Base-by-base conservation (phyloP, 2,113 vertebrate genomes). In the Chiloscyllium plagiosum region DNA sequence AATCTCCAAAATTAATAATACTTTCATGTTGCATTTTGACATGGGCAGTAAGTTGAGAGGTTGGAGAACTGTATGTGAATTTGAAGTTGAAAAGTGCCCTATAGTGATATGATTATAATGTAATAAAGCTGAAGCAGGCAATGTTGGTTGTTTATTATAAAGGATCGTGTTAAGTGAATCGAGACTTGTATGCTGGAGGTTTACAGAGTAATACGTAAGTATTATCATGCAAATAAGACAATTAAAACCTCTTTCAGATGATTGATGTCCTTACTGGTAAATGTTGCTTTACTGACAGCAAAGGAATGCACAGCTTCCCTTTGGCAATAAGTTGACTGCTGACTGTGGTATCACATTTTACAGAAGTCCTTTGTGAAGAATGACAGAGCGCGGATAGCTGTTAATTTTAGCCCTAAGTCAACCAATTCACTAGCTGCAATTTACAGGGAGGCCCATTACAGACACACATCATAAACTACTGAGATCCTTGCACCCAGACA, bases 321-420 rank as follows among this genome's bases (percentile, higher is more conserved):
- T 97, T 86, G 96, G 96, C 97, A 97, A 98, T 97, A 97, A 97
- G 96, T 97, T 72, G 96, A 97, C 96, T 22, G 95, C 97, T 96
- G 97, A 96, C 96, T 97, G 97, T 97, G 97, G 97, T 98, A 97
- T 97, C 97, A 97, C 97, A 97, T 96, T 97, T 69, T 69, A 17
- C 94, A 95, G 68, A 95, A 47, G 52, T 95, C 24, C 56, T 69
- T 69, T 69, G 66, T 69, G n/a, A 69, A 37, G 37, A 69, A 95
- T 50, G 47, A 97, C 97, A 86, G 96, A 96, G 96, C 78, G 87
- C 97, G 96, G 96, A 97, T 97, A 97, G 97, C 97, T 97, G 97
- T 98, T 98, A 97, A 98, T 76, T 95, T 95, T 72, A 94, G 66
- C 37, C 66, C 92, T 33, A 52, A 65, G 69, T 95, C 69, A 95